A percentile compares a stretch with the other conserved stretches of the same genome.
phyloP scores from a whole-genome alignment of 2,113 vertebrate species.

The Nesoenas mayeri region DNA sequence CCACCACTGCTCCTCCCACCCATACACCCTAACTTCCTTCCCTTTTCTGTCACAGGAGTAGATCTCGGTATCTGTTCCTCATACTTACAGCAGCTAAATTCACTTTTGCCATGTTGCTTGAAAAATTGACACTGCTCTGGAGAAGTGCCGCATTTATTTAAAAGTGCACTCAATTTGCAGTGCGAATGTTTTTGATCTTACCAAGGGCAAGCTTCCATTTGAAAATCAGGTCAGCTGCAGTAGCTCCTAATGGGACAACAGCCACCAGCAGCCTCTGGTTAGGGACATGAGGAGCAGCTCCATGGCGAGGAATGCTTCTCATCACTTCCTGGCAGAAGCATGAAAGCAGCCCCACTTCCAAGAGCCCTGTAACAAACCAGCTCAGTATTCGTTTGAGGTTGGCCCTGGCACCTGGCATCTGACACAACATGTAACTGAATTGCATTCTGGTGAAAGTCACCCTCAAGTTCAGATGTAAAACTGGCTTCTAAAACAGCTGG shows the following conservation, averaged over 20 bases:
- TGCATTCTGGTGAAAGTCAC: slow-evolving; percentile 45
- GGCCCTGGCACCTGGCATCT: not conserved
- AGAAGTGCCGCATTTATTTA: not conserved
- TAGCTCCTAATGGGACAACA: not conserved
- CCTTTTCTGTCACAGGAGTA: not conserved
- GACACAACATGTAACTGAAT: not conserved
- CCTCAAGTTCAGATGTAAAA: slow-evolving; percentile 13
- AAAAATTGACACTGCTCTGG: not conserved
- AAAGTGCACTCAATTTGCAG: not conserved
- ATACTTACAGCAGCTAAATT: not conserved
- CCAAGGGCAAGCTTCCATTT: not conserved
- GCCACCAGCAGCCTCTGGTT: not conserved
- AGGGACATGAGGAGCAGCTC: not conserved
- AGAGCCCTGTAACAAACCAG: not conserved
- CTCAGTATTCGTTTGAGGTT: not conserved
- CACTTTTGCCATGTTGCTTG: not conserved
- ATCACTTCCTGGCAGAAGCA: not conserved
- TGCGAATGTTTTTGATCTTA: not conserved
- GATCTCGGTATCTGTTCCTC: not conserved
- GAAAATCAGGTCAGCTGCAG: not conserved
- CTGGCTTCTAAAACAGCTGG: not conserved
- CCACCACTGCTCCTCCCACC: not conserved
- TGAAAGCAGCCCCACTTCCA: not conserved
- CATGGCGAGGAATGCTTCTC: not conserved
- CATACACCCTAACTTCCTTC: not conserved